Conservation (phyloP, 1,140 invertebrate genomes). For the Heterodera schachtii region DNA sequence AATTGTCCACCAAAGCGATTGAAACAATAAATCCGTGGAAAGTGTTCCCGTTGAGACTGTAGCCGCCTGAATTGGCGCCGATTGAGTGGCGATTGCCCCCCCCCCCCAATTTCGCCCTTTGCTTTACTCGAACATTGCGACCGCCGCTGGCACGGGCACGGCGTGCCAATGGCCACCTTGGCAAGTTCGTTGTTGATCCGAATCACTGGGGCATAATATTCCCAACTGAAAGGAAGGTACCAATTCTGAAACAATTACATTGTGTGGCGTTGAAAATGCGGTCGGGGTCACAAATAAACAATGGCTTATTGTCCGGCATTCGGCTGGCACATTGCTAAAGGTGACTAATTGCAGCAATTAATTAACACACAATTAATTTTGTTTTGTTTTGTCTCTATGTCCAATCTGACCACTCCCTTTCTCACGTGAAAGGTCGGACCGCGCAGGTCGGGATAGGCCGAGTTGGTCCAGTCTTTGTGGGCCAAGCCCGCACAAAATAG, state of each 20-base stretch:
- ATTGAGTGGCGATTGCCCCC: not conserved
- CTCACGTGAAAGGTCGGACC: slow-evolving; percentile 49
- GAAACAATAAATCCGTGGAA: slow-evolving; percentile 65
- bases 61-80: slow-evolving; percentile 10
- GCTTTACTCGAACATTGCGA: slow-evolving; percentile 58
- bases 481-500: no score
- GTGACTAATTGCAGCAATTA: not conserved
- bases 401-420: not conserved
- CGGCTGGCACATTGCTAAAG: slow-evolving; percentile 37
- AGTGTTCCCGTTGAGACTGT: slow-evolving; percentile 29
- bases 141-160: slow-evolving; percentile 64
- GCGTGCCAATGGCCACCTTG: slow-evolving; percentile 57
- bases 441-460: slow-evolving; percentile 50
- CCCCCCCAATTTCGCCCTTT: no score
- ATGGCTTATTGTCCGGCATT: slow-evolving; percentile 40
- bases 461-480: slow-evolving; percentile 51
- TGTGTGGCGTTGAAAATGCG: slow-evolving; percentile 62
- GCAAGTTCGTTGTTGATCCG: slow-evolving; percentile 57
- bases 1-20: slow-evolving; percentile 62
- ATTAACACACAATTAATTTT: no score
- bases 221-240: not conserved
- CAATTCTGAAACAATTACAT: slow-evolving; percentile 42
- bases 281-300: slow-evolving; percentile 66
- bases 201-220: slow-evolving; percentile 44
- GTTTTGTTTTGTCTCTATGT: no score